These are phyloP conservation scores for Callorhinus ursinus DNA, from an alignment of 2,113 vertebrate genomes.

Conservation along the genomic window DNA sequence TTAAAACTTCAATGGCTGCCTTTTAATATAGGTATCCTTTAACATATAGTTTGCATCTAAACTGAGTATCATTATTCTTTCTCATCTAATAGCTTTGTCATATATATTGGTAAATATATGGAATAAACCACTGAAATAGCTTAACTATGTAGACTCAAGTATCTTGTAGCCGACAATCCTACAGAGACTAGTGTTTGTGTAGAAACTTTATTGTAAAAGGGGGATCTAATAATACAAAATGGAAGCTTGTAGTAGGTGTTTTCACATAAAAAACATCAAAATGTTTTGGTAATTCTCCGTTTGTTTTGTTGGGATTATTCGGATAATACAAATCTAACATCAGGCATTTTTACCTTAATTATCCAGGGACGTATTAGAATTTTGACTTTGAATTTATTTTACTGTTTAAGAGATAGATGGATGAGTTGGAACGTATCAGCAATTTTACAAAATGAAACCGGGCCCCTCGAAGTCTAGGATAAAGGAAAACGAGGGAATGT, in stretches of 20 bases:
- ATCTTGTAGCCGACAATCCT: neutral
- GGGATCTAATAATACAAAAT: neutral
- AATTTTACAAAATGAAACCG: neutral
- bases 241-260: neutral
- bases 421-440: neutral
- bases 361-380: neutral
- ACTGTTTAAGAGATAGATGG: neutral
- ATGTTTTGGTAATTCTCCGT: neutral
- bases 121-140: neutral
- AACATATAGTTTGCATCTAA: neutral
- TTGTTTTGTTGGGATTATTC: neutral
- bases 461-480: neutral
- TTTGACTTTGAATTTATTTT: constrained; percentile 43
- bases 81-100: neutral
- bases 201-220: neutral
- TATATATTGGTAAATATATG: neutral
- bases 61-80: neutral
- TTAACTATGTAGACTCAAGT: neutral
- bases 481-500: neutral
- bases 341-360: neutral
- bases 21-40: neutral
- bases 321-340: neutral
- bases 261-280: neutral
- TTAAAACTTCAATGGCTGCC: neutral
- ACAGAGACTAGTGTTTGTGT: neutral